Conservation (phyloP, 2,797 vertebrate species). For the Psittacula echo region DNA sequence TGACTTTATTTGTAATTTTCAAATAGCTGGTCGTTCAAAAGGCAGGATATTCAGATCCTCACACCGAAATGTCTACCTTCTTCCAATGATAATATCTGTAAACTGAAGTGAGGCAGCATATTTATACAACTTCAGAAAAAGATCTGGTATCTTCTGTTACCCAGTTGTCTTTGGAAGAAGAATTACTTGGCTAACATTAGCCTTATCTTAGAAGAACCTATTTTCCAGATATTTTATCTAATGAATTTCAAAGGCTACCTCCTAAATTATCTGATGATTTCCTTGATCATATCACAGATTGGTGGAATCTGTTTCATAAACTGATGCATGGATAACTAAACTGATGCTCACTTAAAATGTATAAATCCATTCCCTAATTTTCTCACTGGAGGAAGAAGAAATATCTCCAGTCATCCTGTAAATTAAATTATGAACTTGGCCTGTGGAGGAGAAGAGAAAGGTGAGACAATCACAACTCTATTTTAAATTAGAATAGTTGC, state of each 20-base stretch:
- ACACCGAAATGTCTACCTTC: not conserved
- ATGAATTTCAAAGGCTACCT: not conserved
- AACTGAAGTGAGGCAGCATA: not conserved
- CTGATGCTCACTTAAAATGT: not conserved
- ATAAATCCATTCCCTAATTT: not conserved
- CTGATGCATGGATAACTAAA: not conserved
- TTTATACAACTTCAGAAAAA: not conserved
- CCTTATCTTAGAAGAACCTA: not conserved
- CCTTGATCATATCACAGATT: not conserved
- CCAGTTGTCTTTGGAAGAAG: not conserved
- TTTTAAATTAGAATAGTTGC: not conserved
- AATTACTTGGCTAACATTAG: not conserved
- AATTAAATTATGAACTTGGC: not conserved
- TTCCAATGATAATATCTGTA: not conserved
- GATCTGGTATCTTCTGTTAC: not conserved
- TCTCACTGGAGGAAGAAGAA: not conserved
- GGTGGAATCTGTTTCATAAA: not conserved
- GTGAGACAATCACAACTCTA: not conserved
- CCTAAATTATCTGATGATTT: not conserved
- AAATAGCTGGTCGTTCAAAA: not conserved
- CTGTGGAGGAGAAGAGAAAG: not conserved
- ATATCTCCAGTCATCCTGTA: not conserved
- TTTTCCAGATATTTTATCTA: constrained; percentile 25
- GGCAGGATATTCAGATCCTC: not conserved
- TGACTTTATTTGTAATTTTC: not conserved